These are phyloP conservation scores for Deilephila porcellus DNA, from an alignment of 2,888 invertebrate genomes.

Conservation along the genomic window DNA sequence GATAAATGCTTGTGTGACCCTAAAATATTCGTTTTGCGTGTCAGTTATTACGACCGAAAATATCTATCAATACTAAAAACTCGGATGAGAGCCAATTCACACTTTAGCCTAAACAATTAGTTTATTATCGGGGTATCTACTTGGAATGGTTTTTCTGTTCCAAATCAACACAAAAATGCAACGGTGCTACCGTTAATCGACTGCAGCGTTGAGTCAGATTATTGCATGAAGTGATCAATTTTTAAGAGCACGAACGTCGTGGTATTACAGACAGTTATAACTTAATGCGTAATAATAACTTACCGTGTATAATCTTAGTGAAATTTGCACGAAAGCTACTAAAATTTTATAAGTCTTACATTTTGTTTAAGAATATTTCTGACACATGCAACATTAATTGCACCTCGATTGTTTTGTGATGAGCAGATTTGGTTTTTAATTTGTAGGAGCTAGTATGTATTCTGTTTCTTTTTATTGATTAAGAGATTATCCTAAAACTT, in stretches of 20 bases:
- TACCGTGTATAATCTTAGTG: constrained; percentile 38
- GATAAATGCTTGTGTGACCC: too few species aligned
- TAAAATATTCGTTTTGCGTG: too few species aligned
- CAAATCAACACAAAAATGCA: constrained; percentile 33
- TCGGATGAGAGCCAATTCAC: too few species aligned
- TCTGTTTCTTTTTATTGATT: too few species aligned
- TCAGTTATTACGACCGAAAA: too few species aligned
- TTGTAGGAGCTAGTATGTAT: too few species aligned
- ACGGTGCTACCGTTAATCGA: constrained; percentile 39
- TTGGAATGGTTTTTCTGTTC: constrained; percentile 17
- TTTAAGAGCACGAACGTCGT: constrained; percentile 40
- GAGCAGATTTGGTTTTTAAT: too few species aligned
- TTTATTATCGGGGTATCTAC: not conserved
- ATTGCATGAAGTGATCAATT: constrained; percentile 48
- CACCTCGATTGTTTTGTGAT: too few species aligned
- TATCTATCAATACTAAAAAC: too few species aligned
- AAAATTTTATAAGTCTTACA: constrained; percentile 14
- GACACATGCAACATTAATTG: not conserved
- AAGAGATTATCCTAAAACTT: too few species aligned
- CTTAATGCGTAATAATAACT: constrained; percentile 45
- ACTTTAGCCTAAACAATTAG: not conserved
- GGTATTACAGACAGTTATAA: constrained; percentile 41
- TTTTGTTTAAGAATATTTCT: constrained; percentile 11
- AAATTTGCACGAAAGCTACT: constrained; percentile 42
- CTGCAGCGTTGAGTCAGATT: constrained; percentile 36